Evolutionary conservation across 2,797 vertebrate genomes (phyloP).

Genomic region (Hyperoplus immaculatus): DNA sequence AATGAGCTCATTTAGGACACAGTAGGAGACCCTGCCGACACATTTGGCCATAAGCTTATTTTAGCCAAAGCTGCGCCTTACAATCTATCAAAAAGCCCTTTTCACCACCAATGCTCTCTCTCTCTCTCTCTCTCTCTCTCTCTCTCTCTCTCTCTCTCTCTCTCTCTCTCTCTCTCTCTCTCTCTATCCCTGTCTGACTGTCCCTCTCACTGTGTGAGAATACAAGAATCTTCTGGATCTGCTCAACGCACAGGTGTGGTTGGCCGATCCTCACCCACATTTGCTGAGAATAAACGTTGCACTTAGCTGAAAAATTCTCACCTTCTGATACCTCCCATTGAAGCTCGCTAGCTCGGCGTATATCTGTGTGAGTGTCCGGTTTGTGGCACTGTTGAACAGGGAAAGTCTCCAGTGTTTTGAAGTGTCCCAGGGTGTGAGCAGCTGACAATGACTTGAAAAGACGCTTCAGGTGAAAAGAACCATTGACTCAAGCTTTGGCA

Average conservation of each 20-base stretch:
- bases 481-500: conserved; percentile 43
- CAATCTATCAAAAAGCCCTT: conserved; percentile 66
- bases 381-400: conserved; percentile 28
- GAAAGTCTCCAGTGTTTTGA: conserved; percentile 18
- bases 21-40: conserved; percentile 60
- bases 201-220: conserved; percentile 62
- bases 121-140: conserved; percentile 9
- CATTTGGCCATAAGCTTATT: conserved; percentile 65
- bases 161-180: not conserved
- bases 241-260: conserved; percentile 50
- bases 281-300: conserved; percentile 62
- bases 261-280: conserved; percentile 47
- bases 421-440: conserved; percentile 31
- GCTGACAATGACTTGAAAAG: conserved; percentile 58
- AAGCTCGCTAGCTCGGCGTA: conserved; percentile 59
- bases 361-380: conserved; percentile 19
- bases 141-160: not conserved
- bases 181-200: conserved; percentile 6
- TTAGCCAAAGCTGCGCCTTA: conserved; percentile 80
- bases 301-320: conserved; percentile 62
- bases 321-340: conserved; percentile 57
- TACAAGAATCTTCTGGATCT: conserved; percentile 35
- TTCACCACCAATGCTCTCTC: conserved; percentile 23
- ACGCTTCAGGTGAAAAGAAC: conserved; percentile 43
- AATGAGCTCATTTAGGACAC: conserved; percentile 25